Conservation (phyloP, 2,113 vertebrate genomes). For the Gulo gulo region DNA sequence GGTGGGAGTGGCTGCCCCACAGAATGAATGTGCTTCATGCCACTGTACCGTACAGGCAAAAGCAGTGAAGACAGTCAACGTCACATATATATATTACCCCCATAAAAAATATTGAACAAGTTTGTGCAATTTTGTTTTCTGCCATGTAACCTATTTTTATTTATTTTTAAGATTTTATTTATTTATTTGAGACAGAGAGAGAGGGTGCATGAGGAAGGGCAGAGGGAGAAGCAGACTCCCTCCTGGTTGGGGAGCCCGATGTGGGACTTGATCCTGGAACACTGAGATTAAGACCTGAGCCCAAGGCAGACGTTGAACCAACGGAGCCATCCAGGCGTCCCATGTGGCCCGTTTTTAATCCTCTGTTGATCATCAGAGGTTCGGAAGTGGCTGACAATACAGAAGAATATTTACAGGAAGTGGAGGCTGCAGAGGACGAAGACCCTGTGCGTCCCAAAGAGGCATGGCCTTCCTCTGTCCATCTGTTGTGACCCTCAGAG, state of each 20-base stretch:
- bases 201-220: background rate
- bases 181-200: background rate
- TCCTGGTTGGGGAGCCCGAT: accelerated
- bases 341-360: background rate
- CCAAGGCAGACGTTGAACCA: background rate
- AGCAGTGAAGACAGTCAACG: background rate
- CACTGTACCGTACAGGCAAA: background rate
- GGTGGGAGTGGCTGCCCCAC: background rate
- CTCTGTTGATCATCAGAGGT: background rate
- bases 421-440: too few relatives aligned
- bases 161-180: background rate
- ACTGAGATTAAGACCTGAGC: background rate
- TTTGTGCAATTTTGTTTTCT: background rate
- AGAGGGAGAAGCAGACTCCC: background rate
- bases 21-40: accelerated
- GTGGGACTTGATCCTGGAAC: background rate
- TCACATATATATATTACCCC: background rate
- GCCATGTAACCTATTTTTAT: background rate
- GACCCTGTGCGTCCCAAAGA: accelerated
- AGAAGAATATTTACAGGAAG: background rate
- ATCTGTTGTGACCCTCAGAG: background rate
- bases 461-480: accelerated
- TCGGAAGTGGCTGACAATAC: background rate
- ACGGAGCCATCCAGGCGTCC: background rate
- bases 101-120: background rate